A percentile compares a stretch with the other conserved stretches of the same genome.
These are phyloP conservation scores for Alligator sinensis DNA, from an alignment of 2,113 vertebrate species.

Conservation along the genomic window DNA sequence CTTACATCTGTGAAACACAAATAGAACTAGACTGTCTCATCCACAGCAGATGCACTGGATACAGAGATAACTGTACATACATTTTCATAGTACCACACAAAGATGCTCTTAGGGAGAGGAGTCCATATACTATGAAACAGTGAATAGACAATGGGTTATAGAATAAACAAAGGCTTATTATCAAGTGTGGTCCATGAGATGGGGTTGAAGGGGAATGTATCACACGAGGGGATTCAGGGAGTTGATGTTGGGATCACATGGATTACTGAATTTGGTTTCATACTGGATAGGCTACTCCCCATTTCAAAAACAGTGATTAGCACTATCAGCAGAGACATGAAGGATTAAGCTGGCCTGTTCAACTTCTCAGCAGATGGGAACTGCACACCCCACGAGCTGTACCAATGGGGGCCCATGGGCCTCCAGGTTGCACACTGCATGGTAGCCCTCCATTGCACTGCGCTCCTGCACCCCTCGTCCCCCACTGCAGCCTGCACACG, in stretches of 20 bases:
- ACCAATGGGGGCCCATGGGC: too few relatives aligned
- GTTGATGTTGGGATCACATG: neutral
- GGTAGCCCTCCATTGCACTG: too few relatives aligned
- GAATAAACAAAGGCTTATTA: neutral
- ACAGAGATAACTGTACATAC: neutral
- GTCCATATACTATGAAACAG: neutral
- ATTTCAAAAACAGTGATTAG: neutral
- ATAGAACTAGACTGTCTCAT: neutral
- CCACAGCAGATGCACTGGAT: neutral
- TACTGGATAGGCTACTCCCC: neutral
- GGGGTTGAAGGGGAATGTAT: neutral
- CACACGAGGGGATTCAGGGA: neutral
- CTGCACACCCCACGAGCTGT: too few relatives aligned
- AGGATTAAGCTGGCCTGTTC: neutral
- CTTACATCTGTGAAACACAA: neutral
- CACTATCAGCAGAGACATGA: neutral
- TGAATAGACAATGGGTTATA: neutral
- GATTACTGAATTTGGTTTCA: constrained; percentile 1
- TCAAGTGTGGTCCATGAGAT: neutral
- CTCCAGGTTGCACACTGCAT: too few relatives aligned
- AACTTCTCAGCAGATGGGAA: neutral
- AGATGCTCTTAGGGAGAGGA: neutral
- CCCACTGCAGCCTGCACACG: too few relatives aligned
- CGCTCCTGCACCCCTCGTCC: too few relatives aligned
- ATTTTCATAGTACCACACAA: neutral